Evolutionary conservation across 2,797 vertebrate species (phyloP).

Genomic region (Notolepis coatsorum): DNA sequence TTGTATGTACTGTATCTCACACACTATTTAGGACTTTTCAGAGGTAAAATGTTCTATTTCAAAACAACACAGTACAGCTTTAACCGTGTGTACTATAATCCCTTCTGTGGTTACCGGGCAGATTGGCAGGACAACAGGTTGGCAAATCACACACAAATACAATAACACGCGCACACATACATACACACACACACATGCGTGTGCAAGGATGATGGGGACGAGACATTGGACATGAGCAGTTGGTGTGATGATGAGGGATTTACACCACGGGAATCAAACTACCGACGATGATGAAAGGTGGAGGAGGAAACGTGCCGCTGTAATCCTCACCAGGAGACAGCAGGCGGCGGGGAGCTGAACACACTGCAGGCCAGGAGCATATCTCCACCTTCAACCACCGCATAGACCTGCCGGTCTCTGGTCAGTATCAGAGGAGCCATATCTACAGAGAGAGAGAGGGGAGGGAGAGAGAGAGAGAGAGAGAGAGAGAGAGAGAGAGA

Average conservation of each 20-base stretch:
- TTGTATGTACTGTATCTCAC: neutral
- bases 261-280: too few relatives aligned
- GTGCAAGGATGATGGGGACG: too few relatives aligned
- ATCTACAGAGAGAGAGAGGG: slow-evolving; percentile 72
- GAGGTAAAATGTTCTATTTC: too few relatives aligned
- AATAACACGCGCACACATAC: too few relatives aligned
- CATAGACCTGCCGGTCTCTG: slow-evolving; percentile 81
- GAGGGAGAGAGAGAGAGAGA: neutral
- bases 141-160: neutral
- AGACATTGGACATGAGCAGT: too few relatives aligned
- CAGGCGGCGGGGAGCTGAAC: slow-evolving; percentile 88
- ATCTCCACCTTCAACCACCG: slow-evolving; percentile 78
- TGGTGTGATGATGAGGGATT: too few relatives aligned
- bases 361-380: slow-evolving; percentile 85
- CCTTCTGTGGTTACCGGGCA: slow-evolving; percentile 1
- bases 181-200: too few relatives aligned
- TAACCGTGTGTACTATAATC: slow-evolving; percentile 4
- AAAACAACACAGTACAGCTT: too few relatives aligned
- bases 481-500: too few relatives aligned
- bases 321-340: slow-evolving; percentile 86
- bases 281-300: too few relatives aligned
- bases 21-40: too few relatives aligned
- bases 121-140: neutral
- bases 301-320: neutral
- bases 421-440: slow-evolving; percentile 90